A percentile compares a stretch with the other conserved stretches of the same genome.
Conservation (phyloP, 2,797 vertebrate species). For the Yasuhikotakia modesta region DNA sequence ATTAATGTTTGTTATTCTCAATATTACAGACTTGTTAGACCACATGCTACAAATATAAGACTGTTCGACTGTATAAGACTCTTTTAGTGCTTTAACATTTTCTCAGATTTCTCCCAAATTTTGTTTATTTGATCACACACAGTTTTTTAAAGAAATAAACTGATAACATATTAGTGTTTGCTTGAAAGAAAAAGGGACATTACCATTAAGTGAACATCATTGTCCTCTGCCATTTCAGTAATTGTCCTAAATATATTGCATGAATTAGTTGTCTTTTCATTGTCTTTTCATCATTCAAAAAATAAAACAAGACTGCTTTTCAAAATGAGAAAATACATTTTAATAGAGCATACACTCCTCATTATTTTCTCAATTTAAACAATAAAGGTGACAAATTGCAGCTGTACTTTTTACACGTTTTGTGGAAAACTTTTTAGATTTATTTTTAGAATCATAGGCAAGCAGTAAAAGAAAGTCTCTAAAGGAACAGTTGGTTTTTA, state of each 20-base stretch:
- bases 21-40: too few species aligned
- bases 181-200: not conserved
- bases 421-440: not conserved
- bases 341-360: not conserved
- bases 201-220: conserved; percentile 8
- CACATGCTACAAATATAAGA: too few species aligned
- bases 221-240: not conserved
- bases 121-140: conserved; percentile 5
- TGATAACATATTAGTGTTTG: not conserved
- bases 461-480: conserved; percentile 6
- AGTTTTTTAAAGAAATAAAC: not conserved
- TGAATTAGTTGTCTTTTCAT: conserved; percentile 5
- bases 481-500: not conserved
- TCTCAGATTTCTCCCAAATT: too few species aligned
- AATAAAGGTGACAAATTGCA: conserved; percentile 1
- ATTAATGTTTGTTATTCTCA: too few species aligned
- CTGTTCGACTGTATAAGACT: too few species aligned
- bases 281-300: conserved; percentile 3
- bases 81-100: too few species aligned
- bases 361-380: not conserved
- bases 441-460: conserved; percentile 40
- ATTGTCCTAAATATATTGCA: not conserved
- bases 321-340: not conserved
- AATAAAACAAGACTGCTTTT: not conserved
- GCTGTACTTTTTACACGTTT: not conserved